Conservation (phyloP, 2,888 invertebrate genomes). For the Antheraea assamensis region DNA sequence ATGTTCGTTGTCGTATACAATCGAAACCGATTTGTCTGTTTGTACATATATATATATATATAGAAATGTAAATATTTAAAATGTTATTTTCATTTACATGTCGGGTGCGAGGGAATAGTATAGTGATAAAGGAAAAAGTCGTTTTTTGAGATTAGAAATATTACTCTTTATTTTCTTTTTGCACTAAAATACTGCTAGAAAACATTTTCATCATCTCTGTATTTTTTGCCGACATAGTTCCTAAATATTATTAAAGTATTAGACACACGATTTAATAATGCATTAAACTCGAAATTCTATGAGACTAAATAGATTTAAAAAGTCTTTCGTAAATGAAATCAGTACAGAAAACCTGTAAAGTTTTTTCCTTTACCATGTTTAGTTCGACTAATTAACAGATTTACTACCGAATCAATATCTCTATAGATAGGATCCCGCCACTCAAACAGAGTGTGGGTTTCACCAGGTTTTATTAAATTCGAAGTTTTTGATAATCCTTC, state of each 20-base stretch:
- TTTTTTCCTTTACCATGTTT: no score
- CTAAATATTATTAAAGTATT: neutral
- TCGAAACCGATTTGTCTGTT: slow-evolving; percentile 3
- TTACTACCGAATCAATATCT: no score
- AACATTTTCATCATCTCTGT: no score
- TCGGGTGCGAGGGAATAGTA: neutral
- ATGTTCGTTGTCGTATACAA: slow-evolving; percentile 1
- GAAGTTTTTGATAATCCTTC: neutral
- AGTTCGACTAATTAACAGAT: no score
- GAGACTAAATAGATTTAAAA: no score
- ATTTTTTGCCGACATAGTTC: neutral
- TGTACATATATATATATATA: slow-evolving; percentile 7
- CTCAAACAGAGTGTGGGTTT: neutral
- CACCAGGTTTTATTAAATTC: neutral
- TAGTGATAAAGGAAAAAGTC: neutral
- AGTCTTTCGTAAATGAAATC: no score
- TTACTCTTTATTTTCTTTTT: neutral
- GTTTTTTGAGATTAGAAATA: no score
- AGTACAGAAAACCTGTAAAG: no score
- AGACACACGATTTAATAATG: neutral
- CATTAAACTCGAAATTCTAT: neutral
- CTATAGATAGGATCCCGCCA: no score
- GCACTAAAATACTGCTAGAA: neutral
- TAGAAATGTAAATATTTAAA: neutral
- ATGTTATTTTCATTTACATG: neutral